Conservation (phyloP, 1,140 invertebrate species). For the Pomacea maculata region DNA sequence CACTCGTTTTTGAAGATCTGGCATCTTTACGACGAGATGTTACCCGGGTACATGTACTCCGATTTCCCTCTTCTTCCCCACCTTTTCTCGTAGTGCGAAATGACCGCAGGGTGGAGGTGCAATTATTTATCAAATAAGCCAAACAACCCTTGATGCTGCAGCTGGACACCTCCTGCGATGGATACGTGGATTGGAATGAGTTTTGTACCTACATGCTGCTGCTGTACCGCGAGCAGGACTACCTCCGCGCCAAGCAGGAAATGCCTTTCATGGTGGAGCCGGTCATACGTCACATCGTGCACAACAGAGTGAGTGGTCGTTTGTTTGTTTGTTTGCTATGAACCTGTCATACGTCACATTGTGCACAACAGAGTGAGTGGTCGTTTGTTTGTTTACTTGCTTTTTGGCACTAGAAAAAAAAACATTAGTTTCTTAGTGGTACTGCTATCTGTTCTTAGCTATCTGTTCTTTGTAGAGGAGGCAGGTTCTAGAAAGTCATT, state of each 20-base stretch:
- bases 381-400: background rate
- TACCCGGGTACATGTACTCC: too few relatives aligned
- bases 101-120: too few relatives aligned
- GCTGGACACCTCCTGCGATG: slow-evolving; percentile 61
- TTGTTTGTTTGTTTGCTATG: background rate
- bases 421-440: background rate
- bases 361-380: too few relatives aligned
- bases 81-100: background rate
- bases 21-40: too few relatives aligned
- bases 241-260: slow-evolving; percentile 58
- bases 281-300: slow-evolving; percentile 61
- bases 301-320: slow-evolving; percentile 57
- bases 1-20: too few relatives aligned
- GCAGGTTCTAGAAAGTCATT: too few relatives aligned
- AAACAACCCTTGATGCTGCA: slow-evolving; percentile 17
- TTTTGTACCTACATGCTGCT: slow-evolving; percentile 62
- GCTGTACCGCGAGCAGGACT: slow-evolving; percentile 63
- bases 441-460: background rate
- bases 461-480: too few relatives aligned
- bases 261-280: slow-evolving; percentile 63
- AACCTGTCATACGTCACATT: too few relatives aligned
- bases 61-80: too few relatives aligned
- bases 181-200: slow-evolving; percentile 64
- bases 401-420: background rate
- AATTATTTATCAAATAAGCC: too few relatives aligned